A percentile compares a stretch with the other conserved stretches of the same genome.
These are phyloP conservation scores for Orchesella cincta DNA, from an alignment of 1,140 invertebrate genomes.

Conservation along the genomic window DNA sequence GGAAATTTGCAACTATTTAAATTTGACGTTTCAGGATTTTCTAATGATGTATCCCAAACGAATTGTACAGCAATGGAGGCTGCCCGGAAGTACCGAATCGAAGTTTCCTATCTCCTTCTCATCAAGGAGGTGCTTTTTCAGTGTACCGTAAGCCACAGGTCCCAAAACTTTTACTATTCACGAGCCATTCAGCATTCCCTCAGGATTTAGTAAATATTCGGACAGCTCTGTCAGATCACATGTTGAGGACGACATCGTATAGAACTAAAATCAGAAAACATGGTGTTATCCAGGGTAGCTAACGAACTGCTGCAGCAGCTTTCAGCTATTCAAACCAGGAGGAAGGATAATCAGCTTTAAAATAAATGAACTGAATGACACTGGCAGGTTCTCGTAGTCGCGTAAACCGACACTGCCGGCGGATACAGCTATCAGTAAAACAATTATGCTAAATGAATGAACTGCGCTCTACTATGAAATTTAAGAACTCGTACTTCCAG, in stretches of 20 bases:
- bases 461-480: too few relatives aligned
- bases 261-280: slow-evolving; percentile 49
- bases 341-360: slow-evolving; percentile 41
- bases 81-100: slow-evolving; percentile 43
- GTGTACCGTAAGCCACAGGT: slow-evolving; percentile 48
- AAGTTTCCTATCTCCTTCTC: slow-evolving; percentile 46
- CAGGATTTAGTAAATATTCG: slow-evolving; percentile 21
- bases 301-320: slow-evolving; percentile 48
- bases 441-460: too few relatives aligned
- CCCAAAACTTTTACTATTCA: slow-evolving; percentile 43
- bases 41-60: slow-evolving; percentile 34
- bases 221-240: slow-evolving; percentile 31
- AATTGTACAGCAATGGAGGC: neutral
- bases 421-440: too few relatives aligned
- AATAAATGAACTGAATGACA: slow-evolving; percentile 37
- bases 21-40: slow-evolving; percentile 40
- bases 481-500: too few relatives aligned
- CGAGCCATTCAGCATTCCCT: slow-evolving; percentile 35
- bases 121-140: slow-evolving; percentile 49
- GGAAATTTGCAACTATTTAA: too few relatives aligned
- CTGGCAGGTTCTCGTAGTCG: slow-evolving; percentile 16
- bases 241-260: slow-evolving; percentile 44
- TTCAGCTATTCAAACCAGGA: slow-evolving; percentile 44
- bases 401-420: too few relatives aligned
- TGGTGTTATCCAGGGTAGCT: slow-evolving; percentile 43